phyloP scores from a whole-genome alignment of 2,888 invertebrate species.

The Geotrupes spiniger region DNA sequence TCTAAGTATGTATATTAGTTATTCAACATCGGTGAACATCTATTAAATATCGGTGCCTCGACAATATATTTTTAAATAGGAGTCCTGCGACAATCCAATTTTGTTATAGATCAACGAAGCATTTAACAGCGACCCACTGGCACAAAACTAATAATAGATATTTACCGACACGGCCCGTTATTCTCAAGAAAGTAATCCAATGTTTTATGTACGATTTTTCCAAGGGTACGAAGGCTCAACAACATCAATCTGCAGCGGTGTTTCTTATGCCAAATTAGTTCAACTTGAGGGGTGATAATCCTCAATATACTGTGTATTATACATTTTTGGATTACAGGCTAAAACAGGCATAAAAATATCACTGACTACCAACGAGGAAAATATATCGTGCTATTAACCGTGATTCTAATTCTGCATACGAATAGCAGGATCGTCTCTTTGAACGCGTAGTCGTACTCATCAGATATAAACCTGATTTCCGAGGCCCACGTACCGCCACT shows the following conservation, averaged over 20 bases:
- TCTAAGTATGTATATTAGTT: too few species aligned
- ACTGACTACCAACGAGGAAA: too few species aligned
- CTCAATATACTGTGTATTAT: slow-evolving; percentile 8
- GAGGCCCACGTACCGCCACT: slow-evolving; percentile 37
- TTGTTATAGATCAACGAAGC: too few species aligned
- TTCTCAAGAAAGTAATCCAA: slow-evolving; percentile 9
- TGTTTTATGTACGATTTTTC: slow-evolving; percentile 2
- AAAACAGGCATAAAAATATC: too few species aligned
- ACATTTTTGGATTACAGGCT: slow-evolving; percentile 4
- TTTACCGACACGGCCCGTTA: slow-evolving; percentile 9
- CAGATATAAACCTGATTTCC: slow-evolving; percentile 30
- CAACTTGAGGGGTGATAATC: slow-evolving; percentile 9
- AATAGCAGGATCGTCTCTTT: slow-evolving; percentile 41
- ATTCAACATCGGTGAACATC: too few species aligned
- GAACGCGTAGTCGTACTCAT: slow-evolving; percentile 39
- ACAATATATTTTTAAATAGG: too few species aligned
- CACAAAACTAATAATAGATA: too few species aligned
- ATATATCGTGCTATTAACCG: background rate
- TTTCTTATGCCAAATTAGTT: slow-evolving; percentile 9
- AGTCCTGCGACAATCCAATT: too few species aligned
- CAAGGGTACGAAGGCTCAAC: slow-evolving; percentile 5
- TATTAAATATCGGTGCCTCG: too few species aligned
- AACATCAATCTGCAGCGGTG: slow-evolving; percentile 12
- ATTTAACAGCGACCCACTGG: too few species aligned
- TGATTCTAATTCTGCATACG: slow-evolving; percentile 21